Evolutionary conservation across 1,140 invertebrate species (phyloP).

Genomic region (Eurytemora carolleeae): DNA sequence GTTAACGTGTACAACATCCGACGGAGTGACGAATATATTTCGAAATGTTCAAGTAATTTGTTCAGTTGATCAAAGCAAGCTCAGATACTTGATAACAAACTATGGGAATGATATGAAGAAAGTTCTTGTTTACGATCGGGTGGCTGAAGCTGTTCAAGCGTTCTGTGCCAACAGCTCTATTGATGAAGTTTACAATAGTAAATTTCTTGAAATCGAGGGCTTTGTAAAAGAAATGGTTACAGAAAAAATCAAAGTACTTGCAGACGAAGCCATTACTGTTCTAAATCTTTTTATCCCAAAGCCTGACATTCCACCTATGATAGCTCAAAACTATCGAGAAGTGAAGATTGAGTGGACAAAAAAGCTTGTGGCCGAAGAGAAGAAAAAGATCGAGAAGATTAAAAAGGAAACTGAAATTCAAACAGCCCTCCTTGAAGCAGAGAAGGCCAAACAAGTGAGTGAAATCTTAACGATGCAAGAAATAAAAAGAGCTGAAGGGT

Average conservation of each 20-base stretch:
- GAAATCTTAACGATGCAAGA: background rate
- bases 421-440: constrained; percentile 2
- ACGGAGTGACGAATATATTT: constrained; percentile 3
- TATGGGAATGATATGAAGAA: background rate
- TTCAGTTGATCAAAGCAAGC: background rate
- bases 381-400: constrained; percentile 1
- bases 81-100: background rate
- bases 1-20: background rate
- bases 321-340: constrained; percentile 3
- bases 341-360: constrained; percentile 4
- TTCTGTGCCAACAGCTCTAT: constrained; percentile 8
- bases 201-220: background rate
- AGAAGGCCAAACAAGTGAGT: constrained; percentile 1
- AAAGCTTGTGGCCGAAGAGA: background rate
- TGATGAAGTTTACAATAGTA: constrained; percentile 7
- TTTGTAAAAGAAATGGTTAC: background rate
- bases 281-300: constrained; percentile 2
- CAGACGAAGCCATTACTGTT: background rate
- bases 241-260: background rate
- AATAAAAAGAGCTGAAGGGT: background rate
- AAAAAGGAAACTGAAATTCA: constrained; percentile 1
- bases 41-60: constrained; percentile 5
- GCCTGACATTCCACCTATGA: constrained; percentile 2
- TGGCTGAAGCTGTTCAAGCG: background rate
- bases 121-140: background rate